Conservation (phyloP, 2,113 vertebrate genomes). For the Oreochromis aureus region DNA sequence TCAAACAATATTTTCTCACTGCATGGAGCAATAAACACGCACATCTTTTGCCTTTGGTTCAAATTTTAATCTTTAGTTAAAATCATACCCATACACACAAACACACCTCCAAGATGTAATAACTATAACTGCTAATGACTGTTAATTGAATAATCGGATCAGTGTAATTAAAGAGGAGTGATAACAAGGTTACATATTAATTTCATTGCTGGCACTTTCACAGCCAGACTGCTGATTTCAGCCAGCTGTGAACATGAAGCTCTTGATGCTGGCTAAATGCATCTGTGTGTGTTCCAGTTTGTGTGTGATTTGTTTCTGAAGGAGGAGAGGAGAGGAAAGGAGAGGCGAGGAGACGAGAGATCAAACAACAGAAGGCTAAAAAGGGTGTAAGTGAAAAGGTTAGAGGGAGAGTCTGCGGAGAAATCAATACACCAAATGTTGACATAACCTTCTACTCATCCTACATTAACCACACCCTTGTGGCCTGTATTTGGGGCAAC, state of each 20-base stretch:
- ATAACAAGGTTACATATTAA: background rate
- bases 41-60: background rate
- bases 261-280: background rate
- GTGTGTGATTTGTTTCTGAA: background rate
- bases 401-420: conserved; percentile 1
- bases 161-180: background rate
- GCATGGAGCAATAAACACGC: background rate
- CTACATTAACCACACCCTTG: conserved; percentile 37
- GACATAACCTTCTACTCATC: conserved; percentile 49
- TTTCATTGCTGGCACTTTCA: background rate
- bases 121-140: background rate
- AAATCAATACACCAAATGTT: conserved; percentile 53
- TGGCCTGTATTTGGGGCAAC: background rate
- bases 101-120: background rate
- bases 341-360: background rate
- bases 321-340: background rate
- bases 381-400: conserved; percentile 21
- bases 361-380: background rate
- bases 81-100: background rate
- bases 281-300: background rate
- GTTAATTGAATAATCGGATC: conserved; percentile 2
- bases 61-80: background rate
- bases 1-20: background rate
- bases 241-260: background rate
- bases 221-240: background rate